A percentile compares a stretch with the other conserved stretches of the same genome.
phyloP scores from a whole-genome alignment of 2,797 vertebrate species.

The Buphagus erythrorhynchus region DNA sequence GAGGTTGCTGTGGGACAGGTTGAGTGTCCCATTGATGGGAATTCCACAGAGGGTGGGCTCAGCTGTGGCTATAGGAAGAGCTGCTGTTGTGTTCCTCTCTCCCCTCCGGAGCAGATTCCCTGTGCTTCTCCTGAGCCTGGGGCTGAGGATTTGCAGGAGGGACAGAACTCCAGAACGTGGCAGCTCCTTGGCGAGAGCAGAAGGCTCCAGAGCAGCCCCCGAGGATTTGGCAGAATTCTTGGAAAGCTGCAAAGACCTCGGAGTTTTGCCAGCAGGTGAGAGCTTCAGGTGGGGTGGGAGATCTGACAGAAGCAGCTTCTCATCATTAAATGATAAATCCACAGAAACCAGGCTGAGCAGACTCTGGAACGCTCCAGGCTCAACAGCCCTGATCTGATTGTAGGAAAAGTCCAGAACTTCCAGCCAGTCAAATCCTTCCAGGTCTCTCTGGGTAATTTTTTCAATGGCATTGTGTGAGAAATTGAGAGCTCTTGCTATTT shows the following conservation, averaged over 20 bases:
- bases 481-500: neutral
- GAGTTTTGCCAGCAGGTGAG: neutral
- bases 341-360: slow-evolving; percentile 5
- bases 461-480: slow-evolving; percentile 26
- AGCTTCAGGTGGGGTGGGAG: neutral
- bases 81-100: neutral
- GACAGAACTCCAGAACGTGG: fast-evolving
- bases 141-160: neutral
- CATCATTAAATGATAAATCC: slow-evolving; percentile 13
- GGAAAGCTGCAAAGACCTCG: neutral
- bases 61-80: neutral
- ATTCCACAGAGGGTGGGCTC: neutral
- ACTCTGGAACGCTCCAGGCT: neutral
- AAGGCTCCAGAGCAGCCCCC: neutral
- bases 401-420: slow-evolving; percentile 44
- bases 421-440: neutral
- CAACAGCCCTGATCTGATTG: neutral
- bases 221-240: neutral
- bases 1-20: slow-evolving; percentile 37
- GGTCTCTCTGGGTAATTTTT: slow-evolving; percentile 20
- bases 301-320: neutral
- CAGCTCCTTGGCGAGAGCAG: fast-evolving
- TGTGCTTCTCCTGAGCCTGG: neutral
- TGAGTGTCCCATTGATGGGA: neutral
- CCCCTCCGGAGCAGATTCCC: neutral